Evolutionary conservation across 2,888 invertebrate genomes (phyloP), one percentile per base, ranked within the genome.

Genomic region (Chrysomela aeneicollis): DNA sequence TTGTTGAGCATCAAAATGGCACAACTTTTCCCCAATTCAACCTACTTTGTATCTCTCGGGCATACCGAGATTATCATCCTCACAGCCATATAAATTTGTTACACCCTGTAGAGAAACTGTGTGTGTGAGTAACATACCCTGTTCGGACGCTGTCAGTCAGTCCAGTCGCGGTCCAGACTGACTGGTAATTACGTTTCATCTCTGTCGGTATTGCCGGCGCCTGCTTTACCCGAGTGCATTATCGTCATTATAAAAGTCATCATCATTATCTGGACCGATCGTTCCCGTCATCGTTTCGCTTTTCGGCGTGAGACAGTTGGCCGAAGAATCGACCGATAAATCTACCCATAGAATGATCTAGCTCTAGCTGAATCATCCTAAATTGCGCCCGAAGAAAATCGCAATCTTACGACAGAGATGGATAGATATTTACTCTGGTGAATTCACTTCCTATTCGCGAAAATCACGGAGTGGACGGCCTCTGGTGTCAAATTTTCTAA

Each of bases 161-260:
- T n/a, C 26, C 6, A 52, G 68, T 70, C 76, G 73, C 73, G 73
- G 73, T 71, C 74, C 75, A 76, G 78, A 76, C 78, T 71, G 78
- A 74, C 74, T 76, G 76, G 78, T 80, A 81, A 81, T 81, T 81
- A 81, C 76, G 77, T 74, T 75, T 75, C 78, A 78, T 77, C 77
- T 77, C 71, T 73, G 77, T 71, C 76, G 70, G 75, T 79, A 80
- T 79, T 80, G 78, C 79, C 82, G 82, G 81, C 81, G 82, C 82
- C 81, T 80, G 77, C 76, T 76, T 77, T 78, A 75, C 77, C 81
- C 74, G 74, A 77, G 78, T 78, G 78, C 80, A 80, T 80, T 79
- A 81, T 80, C 80, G 78, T 81, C 79, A 81, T 81, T 80, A 81
- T 81, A 81, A 80, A 80, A 81, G 81, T 82, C 82, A 82, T 81